Percentiles rank a stretch among this genome's conserved stretches.
Evolutionary conservation across 2,888 invertebrate genomes (phyloP).

Genomic region (Sericinus montela): DNA sequence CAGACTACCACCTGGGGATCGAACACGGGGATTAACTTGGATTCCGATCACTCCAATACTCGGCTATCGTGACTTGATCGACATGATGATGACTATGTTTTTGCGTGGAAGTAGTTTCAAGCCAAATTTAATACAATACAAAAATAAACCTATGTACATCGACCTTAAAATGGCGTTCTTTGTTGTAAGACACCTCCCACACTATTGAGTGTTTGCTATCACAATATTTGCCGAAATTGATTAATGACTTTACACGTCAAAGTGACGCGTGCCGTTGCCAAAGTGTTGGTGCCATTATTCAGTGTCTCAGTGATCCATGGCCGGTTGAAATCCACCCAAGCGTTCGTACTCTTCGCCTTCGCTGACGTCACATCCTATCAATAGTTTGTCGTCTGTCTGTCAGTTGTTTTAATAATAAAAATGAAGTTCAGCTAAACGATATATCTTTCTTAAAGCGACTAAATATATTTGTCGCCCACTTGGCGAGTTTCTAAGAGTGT

Average conservation of each 20-base stretch:
- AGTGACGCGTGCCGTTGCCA: slow-evolving; percentile 3
- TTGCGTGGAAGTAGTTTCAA: background rate
- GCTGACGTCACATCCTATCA: slow-evolving; percentile 3
- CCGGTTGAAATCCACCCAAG: background rate
- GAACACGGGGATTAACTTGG: too few relatives aligned
- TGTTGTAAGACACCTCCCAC: slow-evolving; percentile 1
- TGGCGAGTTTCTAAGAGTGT: background rate
- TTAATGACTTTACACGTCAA: slow-evolving; percentile 4
- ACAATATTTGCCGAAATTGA: slow-evolving; percentile 9
- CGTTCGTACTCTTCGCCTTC: background rate
- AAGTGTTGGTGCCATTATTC: slow-evolving; percentile 8
- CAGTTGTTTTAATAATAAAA: slow-evolving; percentile 9
- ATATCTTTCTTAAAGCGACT: background rate
- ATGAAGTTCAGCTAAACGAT: slow-evolving; percentile 4
- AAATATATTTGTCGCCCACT: slow-evolving; percentile 5
- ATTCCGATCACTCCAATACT: too few relatives aligned
- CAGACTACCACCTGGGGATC: too few relatives aligned
- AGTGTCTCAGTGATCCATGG: slow-evolving; percentile 7
- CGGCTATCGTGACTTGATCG: too few relatives aligned
- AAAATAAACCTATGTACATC: slow-evolving; percentile 5
- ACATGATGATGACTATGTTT: too few relatives aligned
- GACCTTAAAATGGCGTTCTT: slow-evolving; percentile 4
- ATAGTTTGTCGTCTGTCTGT: background rate
- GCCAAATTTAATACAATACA: slow-evolving; percentile 6
- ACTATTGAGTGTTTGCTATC: background rate